Evolutionary conservation across 2,888 invertebrate genomes (phyloP), one percentile per base, ranked within the genome.

Genomic region (Selenia dentaria): DNA sequence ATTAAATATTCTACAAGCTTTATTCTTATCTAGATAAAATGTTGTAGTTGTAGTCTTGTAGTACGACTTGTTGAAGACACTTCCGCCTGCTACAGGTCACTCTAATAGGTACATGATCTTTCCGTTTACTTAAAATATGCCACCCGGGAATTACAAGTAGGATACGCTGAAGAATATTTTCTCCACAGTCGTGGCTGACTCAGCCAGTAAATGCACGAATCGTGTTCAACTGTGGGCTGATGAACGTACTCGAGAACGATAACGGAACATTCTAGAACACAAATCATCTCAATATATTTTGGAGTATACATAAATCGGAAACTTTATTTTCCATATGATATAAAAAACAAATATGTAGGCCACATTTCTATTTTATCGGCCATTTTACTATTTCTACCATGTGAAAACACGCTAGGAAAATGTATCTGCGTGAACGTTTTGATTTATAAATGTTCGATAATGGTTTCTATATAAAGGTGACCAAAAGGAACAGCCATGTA

Each of bases 281-380:
- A 16, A 36, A 39, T 32, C 31, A 26, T 22, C 27, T 6, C 31
- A 20, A 8, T 11, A 49, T 34, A 42, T 47, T 37, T 39, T 50
- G 51, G 50, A 50, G 50, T 51, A n/a, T 32, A 38, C 31, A 37
- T 48, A 14, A 39, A 43, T 29, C 36, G 29, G 35, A 31, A 36
- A 41, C 18, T n/a, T 33, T 44, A 48, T 48, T 41, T 50, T 31
- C 9, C 39, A 31, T 38, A 34, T 35, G 29, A 34, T 36, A 43
- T 43, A 49, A 43, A n/a, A 42, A 44, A 32, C 10, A 11, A 34
- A 35, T 32, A 51, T 51, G 35, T 46, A 47, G 51, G 51, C 37
- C 46, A 40, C 28, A 20, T 35, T 43, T 40, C 34, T 43, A 42
- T 51, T 51, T 46, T 43, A 47, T 47, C 25, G 43, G 14, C 29